These are phyloP conservation scores for Caenorhabditis inopinata DNA, from an alignment of 1,140 invertebrate genomes.

Conservation along the genomic window DNA sequence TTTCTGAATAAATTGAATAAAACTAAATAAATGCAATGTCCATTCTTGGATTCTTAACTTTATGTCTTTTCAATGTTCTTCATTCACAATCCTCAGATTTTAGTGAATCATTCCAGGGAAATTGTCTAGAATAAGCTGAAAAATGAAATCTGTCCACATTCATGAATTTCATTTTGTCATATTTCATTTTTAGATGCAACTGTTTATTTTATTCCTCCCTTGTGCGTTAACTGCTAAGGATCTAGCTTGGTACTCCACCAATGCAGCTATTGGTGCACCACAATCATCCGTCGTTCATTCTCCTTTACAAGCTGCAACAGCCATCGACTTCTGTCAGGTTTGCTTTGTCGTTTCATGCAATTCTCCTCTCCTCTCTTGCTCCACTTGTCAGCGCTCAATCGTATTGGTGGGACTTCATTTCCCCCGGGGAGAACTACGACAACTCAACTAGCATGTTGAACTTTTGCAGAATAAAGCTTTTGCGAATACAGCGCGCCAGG, in stretches of 20 bases:
- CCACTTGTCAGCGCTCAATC: slow-evolving; percentile 22
- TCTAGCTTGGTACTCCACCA: slow-evolving; percentile 7
- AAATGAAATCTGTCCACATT: no score
- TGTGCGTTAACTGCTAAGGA: neutral
- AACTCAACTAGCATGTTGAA: slow-evolving; percentile 18
- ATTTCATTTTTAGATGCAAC: neutral
- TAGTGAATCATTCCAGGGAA: no score
- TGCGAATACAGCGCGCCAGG: neutral
- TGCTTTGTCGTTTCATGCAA: neutral
- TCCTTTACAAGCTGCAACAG: slow-evolving; percentile 4
- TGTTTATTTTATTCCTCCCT: neutral
- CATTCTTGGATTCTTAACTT: no score
- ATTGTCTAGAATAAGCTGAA: no score
- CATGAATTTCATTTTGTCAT: no score
- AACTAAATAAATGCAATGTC: no score
- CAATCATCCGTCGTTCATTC: neutral
- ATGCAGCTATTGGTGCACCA: neutral
- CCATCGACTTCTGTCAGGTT: slow-evolving; percentile 27
- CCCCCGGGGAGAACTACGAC: neutral
- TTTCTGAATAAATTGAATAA: no score
- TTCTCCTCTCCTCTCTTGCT: neutral
- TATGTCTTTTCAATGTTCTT: no score
- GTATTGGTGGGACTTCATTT: neutral
- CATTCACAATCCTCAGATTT: no score
- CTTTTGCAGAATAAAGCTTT: slow-evolving; percentile 14